Base-by-base conservation (phyloP, 2,113 vertebrate species). In the Amphilophus citrinellus region DNA sequence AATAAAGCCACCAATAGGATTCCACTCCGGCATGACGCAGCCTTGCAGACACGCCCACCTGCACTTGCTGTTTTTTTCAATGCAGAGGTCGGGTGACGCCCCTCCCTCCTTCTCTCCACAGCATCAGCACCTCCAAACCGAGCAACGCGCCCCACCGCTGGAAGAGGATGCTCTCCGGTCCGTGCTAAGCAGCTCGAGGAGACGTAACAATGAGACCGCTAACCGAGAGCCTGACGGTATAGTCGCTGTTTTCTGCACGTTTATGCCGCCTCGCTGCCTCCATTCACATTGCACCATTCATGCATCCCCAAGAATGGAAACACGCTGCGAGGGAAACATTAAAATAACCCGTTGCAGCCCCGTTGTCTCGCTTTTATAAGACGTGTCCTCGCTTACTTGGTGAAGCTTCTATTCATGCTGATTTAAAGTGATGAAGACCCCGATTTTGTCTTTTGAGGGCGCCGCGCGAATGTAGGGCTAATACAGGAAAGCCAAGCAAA, bases 71-170 rank as follows among this genome's bases (percentile, higher is more conserved):
- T 91, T 77, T 82, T 86, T 90, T 85, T 86, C 79, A 88, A 85
- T 80, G 88, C 92, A 92, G 89, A 79, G 90, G 81, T 91, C 93
- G 89, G 93, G 88, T 91, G 94, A 93, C 93, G 92, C 93, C 94
- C 90, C 93, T 89, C 94, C 91, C 90, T 39, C 50, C 80, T 88
- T 89, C 83, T 78, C 88, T 87, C 87, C 77, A 85, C 92, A 95
- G 91, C 95, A 95, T 96, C 96, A 96, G 95, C 95, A 96, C 93
- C 94, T 88, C 88, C 66, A 84, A 83, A 85, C 77, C 90, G 91
- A 95, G 91, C 91, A 88, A 61, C 84, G 86, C 91, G 93, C 91
- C 88, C 86, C 61, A 77, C 86, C 68, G 86, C 83, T 56, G 53
- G 65, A 77, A 62, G 62, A 92, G 62, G 90, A 93, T 94, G 91